Percentiles rank a stretch among this genome's conserved stretches.
Conservation (phyloP, 2,113 vertebrate species). For the Balaeniceps rex region DNA sequence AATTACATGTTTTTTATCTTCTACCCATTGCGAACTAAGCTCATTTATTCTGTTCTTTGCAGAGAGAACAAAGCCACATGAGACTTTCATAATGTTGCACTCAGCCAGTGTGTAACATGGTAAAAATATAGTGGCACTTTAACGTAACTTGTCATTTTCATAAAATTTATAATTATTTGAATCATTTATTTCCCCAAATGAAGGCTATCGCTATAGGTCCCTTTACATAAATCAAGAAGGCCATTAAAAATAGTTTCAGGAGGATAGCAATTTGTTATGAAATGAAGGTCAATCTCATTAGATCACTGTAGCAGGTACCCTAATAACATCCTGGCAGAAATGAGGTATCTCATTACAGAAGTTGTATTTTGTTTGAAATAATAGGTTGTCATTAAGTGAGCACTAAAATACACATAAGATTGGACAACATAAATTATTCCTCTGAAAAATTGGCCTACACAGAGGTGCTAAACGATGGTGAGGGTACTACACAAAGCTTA, state of each 20-base stretch:
- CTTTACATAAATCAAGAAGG: neutral
- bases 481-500: neutral
- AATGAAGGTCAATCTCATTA: slow-evolving; percentile 58
- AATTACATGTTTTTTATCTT: neutral
- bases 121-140: neutral
- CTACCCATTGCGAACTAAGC: neutral
- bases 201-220: neutral
- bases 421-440: neutral
- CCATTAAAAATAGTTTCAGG: slow-evolving; percentile 36
- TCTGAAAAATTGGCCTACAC: neutral
- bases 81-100: neutral
- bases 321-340: slow-evolving; percentile 41
- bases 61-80: neutral
- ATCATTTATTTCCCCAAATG: neutral
- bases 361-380: slow-evolving; percentile 56
- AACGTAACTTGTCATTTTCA: neutral
- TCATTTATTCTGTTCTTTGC: neutral
- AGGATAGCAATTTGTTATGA: slow-evolving; percentile 10
- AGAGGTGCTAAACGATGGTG: neutral
- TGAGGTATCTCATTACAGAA: slow-evolving; percentile 22
- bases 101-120: neutral
- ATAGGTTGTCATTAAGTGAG: neutral
- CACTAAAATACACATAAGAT: neutral
- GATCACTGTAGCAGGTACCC: neutral
- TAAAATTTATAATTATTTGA: neutral